phyloP scores from a whole-genome alignment of 2,888 invertebrate genomes.

The Eupithecia insigniata region DNA sequence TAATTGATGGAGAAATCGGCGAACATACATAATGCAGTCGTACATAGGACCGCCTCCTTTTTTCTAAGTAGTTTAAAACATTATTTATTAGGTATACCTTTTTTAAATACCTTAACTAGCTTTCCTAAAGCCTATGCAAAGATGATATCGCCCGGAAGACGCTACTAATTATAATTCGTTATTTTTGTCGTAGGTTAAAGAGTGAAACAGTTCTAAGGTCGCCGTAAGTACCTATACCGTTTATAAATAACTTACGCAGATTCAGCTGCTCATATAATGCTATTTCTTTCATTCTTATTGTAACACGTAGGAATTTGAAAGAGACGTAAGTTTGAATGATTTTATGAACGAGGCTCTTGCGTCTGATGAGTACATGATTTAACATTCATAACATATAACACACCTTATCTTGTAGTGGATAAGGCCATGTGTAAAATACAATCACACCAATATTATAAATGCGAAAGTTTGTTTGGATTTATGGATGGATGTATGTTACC shows the following conservation, averaged over 20 bases:
- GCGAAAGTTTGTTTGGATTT: no score
- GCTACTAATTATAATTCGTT: not conserved
- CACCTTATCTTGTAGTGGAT: not conserved
- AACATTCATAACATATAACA: not conserved
- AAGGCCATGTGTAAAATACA: not conserved
- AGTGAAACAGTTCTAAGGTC: not conserved
- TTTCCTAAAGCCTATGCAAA: not conserved
- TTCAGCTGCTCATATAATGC: not conserved
- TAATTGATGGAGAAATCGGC: no score
- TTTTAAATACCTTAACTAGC: not conserved
- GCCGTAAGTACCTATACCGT: not conserved
- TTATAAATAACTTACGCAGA: conserved; percentile 1
- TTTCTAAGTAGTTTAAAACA: no score
- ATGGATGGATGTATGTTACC: no score
- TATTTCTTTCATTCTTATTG: not conserved
- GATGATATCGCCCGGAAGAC: not conserved
- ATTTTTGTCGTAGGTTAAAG: not conserved
- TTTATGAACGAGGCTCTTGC: not conserved
- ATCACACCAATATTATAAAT: no score
- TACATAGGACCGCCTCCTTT: no score
- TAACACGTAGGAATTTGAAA: not conserved
- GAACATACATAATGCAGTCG: no score
- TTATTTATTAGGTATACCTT: no score
- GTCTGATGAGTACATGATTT: not conserved
- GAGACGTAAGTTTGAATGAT: not conserved